Conservation (phyloP, 2,113 vertebrate genomes). For the Patagioenas fasciata region DNA sequence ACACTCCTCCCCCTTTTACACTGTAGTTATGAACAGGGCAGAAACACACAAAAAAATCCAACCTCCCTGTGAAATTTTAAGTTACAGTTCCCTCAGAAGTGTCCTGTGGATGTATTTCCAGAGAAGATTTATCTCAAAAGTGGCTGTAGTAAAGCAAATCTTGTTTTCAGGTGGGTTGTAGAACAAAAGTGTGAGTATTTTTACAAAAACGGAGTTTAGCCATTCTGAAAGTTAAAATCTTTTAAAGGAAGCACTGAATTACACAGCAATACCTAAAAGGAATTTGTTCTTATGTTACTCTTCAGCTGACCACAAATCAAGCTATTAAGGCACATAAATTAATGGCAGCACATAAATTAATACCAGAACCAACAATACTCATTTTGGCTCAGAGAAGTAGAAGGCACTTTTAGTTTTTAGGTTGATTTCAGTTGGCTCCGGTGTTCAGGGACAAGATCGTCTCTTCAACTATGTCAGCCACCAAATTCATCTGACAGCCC, state of each 20-base stretch:
- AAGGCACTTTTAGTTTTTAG: background rate
- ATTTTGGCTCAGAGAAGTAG: background rate
- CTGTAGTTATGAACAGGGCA: background rate
- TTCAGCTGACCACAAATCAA: background rate
- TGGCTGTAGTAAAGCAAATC: background rate
- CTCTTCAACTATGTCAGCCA: slow-evolving; percentile 78
- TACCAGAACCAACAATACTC: background rate
- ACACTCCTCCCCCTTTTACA: background rate
- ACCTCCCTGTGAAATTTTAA: background rate
- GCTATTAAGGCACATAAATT: background rate
- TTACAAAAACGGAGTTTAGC: background rate
- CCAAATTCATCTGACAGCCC: slow-evolving; percentile 75
- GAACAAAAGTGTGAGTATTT: background rate
- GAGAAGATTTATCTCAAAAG: background rate
- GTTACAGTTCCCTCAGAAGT: background rate
- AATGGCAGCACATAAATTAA: background rate
- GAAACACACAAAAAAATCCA: background rate
- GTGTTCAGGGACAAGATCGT: background rate
- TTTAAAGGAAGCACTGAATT: background rate
- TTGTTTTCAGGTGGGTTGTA: background rate
- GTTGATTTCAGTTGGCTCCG: background rate
- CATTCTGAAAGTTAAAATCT: background rate
- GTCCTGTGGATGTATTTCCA: background rate
- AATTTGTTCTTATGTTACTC: background rate
- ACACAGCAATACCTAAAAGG: background rate